Evolutionary conservation across 2,797 vertebrate genomes (phyloP).

Genomic region (Sus cebifrons): DNA sequence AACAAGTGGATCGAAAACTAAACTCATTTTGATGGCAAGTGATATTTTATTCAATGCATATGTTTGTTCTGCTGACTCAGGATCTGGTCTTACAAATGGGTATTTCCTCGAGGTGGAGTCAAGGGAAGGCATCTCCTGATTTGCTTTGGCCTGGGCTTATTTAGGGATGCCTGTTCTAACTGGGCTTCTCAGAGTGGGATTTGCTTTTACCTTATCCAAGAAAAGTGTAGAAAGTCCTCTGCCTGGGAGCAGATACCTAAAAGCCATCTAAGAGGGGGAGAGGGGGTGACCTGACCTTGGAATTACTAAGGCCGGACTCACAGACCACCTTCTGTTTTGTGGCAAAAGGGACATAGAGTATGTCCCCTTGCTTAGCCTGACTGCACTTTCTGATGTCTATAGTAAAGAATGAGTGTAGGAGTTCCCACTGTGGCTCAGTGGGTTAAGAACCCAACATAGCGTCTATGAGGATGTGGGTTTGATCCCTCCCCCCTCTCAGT

Average conservation of each 20-base stretch:
- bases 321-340: not conserved
- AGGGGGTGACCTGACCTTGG: not conserved
- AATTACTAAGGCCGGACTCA: not conserved
- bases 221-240: not conserved
- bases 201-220: not conserved
- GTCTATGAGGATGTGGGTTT: no score
- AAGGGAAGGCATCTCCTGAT: not conserved
- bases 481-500: no score
- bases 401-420: not conserved
- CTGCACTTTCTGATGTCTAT: not conserved
- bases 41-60: not conserved
- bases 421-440: no score
- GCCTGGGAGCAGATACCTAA: not conserved
- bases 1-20: not conserved
- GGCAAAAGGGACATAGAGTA: not conserved
- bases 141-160: not conserved
- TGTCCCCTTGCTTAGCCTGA: not conserved
- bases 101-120: not conserved
- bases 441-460: no score
- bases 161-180: not conserved
- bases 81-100: slow-evolving; percentile 21
- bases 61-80: slow-evolving; percentile 15
- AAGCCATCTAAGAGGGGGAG: not conserved
- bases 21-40: slow-evolving; percentile 34
- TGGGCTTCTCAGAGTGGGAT: not conserved